Conservation (phyloP, 1,140 invertebrate genomes). For the Solenopsis invicta region DNA sequence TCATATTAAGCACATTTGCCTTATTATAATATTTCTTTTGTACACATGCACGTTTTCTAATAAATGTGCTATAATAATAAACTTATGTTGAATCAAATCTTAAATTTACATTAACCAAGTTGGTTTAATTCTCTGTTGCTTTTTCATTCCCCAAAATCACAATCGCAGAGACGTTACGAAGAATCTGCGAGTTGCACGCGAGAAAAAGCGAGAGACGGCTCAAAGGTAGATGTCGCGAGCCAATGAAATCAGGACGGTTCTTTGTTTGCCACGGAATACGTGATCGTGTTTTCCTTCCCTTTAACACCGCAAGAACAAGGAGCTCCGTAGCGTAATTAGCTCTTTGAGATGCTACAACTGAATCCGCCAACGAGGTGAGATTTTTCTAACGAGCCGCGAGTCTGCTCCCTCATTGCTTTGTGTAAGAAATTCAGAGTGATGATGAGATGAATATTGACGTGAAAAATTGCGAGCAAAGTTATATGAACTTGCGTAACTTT, state of each 20-base stretch:
- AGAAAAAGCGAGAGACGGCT: not conserved
- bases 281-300: constrained; percentile 24
- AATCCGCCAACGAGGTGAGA: constrained; percentile 5
- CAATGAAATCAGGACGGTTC: constrained; percentile 7
- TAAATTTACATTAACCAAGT: not conserved
- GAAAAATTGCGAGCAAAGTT: constrained; percentile 49
- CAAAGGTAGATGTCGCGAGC: not conserved
- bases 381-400: constrained; percentile 23
- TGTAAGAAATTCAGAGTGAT: not conserved
- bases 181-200: not conserved
- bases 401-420: not conserved
- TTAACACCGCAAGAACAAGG: constrained; percentile 23
- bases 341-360: constrained; percentile 26
- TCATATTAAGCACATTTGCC: too few species aligned
- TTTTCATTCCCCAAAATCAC: not conserved
- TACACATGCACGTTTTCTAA: not conserved
- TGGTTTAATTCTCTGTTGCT: not conserved
- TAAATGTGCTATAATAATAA: not conserved
- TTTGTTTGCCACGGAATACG: constrained; percentile 24
- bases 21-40: not conserved
- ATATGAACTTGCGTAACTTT: constrained; percentile 15
- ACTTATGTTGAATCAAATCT: not conserved
- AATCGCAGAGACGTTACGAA: not conserved
- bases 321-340: constrained; percentile 37
- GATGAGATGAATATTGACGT: constrained; percentile 28